A percentile compares a stretch with the other conserved stretches of the same genome.
Evolutionary conservation across 1,140 invertebrate genomes (phyloP).

Genomic region (Lanistes nyassanus): DNA sequence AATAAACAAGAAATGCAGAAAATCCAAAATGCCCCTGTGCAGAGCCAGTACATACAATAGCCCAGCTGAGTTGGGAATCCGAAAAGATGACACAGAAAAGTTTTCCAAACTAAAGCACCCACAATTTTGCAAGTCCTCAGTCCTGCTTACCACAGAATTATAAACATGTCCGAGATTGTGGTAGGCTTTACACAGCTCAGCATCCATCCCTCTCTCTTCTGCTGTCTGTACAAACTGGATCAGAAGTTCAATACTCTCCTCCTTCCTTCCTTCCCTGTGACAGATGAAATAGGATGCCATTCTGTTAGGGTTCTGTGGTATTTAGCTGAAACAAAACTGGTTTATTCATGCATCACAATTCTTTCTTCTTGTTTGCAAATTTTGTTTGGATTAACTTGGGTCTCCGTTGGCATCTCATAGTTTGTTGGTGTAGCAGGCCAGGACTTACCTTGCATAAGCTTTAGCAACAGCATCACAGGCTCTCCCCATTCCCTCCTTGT

Average conservation of each 20-base stretch:
- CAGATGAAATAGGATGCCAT: slow-evolving; percentile 3
- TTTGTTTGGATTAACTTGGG: neutral
- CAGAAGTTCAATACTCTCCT: slow-evolving; percentile 62
- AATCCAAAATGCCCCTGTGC: too few relatives aligned
- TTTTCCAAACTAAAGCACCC: too few relatives aligned
- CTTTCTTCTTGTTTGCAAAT: neutral
- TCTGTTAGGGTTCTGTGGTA: neutral
- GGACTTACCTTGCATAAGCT: slow-evolving; percentile 58
- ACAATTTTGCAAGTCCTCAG: too few relatives aligned
- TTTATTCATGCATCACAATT: neutral
- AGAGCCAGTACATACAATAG: too few relatives aligned
- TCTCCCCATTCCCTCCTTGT: slow-evolving; percentile 62
- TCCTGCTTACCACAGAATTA: slow-evolving; percentile 59
- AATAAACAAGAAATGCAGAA: too few relatives aligned
- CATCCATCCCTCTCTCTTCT: slow-evolving; percentile 60
- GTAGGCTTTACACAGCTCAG: slow-evolving; percentile 62
- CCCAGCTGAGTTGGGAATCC: too few relatives aligned
- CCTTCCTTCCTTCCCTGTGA: slow-evolving; percentile 58
- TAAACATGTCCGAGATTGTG: slow-evolving; percentile 63
- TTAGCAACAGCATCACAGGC: slow-evolving; percentile 66
- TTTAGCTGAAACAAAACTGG: neutral
- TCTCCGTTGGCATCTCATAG: neutral
- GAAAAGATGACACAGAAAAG: too few relatives aligned
- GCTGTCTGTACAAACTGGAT: slow-evolving; percentile 64
- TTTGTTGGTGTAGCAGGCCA: neutral